Evolutionary conservation across 2,113 vertebrate species (phyloP), one percentile per base, ranked within the genome.

Genomic region (Mola mola): DNA sequence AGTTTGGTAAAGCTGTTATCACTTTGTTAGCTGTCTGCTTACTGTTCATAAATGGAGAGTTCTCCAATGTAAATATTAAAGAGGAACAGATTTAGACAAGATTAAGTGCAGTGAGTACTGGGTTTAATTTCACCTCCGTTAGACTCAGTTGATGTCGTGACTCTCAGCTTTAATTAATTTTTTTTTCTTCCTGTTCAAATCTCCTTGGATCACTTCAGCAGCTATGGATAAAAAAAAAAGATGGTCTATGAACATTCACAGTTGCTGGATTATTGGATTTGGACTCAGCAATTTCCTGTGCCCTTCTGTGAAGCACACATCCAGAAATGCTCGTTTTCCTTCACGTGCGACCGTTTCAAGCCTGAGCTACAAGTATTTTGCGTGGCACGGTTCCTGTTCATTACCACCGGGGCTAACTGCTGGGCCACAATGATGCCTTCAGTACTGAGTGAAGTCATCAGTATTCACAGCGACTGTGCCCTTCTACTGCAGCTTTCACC

Each of bases 361-460:
- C 72, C 64, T 38, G 29, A 41, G 55, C 53, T 67, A 13, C 48
- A 77, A 66, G 51, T 59, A 61, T 82, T 86, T 59, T 33, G 34
- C 52, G 51, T 53, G 56, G 33, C 47, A 1, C 33, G 10, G 31
- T 44, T 79, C 38, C 76, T 75, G 70, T 87, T 87, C n/a, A n/a
- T n/a, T n/a, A n/a, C n/a, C n/a, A n/a, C n/a, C n/a, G n/a, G n/a
- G n/a, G n/a, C 28, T 9, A 29, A 9, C 28, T 29, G 28, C 28
- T 29, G 28, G 9, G 1, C 28, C 28, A 29, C 28, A 29, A 29
- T 29, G 28, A 84, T 78, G 56, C 79, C 77, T 71, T 71, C 64
- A 61, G 55, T 64, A 47, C 46, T 13, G 2, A 34, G 61, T 61
- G 40, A 85, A 79, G 79, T 79, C 83, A 63, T 78, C 79, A 62